Evolutionary conservation across 2,797 vertebrate species (phyloP), one percentile per base, ranked within the genome.

Genomic region (Galagoides demidoff): DNA sequence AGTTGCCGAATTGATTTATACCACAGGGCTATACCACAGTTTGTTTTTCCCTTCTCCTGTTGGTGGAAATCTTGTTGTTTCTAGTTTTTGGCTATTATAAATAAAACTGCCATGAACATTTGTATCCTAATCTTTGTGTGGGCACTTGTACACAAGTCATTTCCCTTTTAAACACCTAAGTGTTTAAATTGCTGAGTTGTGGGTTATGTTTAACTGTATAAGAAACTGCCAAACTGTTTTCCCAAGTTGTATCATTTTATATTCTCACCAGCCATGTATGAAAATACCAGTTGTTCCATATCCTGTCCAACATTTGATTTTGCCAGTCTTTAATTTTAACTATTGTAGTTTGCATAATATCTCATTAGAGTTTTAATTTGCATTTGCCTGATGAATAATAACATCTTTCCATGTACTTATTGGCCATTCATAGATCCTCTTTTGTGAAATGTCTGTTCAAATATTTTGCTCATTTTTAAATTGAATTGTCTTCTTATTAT

Each of bases 381-480:
- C 16, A 85, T 83, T 87, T 94, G 52, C 2, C 10, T 76, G 59
- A 52, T n/a, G 59, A 81, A 31, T 76, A 81, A 78, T 92, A 63
- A 66, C 22, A 63, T 63, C 6, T 70, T 92, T 92, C 49, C 39
- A 73, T 91, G 27, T 31, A 70, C 9, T 63, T 79, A 68, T 31
- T 93, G 5, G 6, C 27, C 20, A 87, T 66, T 89, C 22, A 82
- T 49, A 49, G 23, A 37, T 61, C 11, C 37, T 82, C 17, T 73
- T 93, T 88, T 55, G 6, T 55, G 22, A 90, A 83, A 29, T 70
- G 22, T 34, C 37, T 77, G 3, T 84, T 71, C 66, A 94, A 90
- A 90, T 74, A 59, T 84, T 95, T 83, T 81, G n/a, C 10, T 95
- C 19, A 29, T 57, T 92, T 87, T 81, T 7, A 74, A 94, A 86